Evolutionary conservation across 2,888 invertebrate species (phyloP), one percentile per base, ranked within the genome.

Genomic region (Sinelater perroti): DNA sequence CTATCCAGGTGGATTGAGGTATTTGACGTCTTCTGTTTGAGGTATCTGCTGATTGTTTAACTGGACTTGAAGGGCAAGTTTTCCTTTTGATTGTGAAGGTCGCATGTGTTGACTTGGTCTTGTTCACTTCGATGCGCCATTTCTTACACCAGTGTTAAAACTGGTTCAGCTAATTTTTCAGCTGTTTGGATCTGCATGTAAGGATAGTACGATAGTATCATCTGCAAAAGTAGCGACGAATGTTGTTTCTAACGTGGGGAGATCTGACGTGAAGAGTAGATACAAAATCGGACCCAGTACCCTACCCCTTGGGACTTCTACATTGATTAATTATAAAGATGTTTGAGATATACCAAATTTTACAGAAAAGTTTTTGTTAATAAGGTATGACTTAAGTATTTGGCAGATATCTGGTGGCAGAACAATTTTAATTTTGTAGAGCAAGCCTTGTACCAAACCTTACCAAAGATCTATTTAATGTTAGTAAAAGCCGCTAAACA

Each of bases 221-320:
- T 44, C 26, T 11, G 44, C 44, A 44, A 24, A 44, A 26, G 44
- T 44, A 26, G 44, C 44, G 4, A 44, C 26, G 4, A 28, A 8
- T 21, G 44, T 44, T 26, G 26, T 24, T 44, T 13, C 13, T 13
- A 14, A 24, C 13, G 24, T 44, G 1, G 44, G 26, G 14, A 26
- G 26, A 26, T 24, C 28, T 14, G 44, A 13, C 11, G 44, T 44
- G 17, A 24, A 44, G 1, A 44, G 4, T 11, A 38, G 38, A 20
- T 38, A 38, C 20, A 35, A 17, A 4, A 36, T 36, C 16, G 49
- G 28, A 4, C 40, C 50, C 17, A 40, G n/a, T 1, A 40, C 13
- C 28, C 30, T 40, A 1, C 40, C 40, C 18, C 18, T 35, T 2
- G 8, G 33, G 8, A 47, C 47, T 35, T 26, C 36, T 17, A 33